These are phyloP conservation scores for Saxicola maurus DNA, from an alignment of 2,797 vertebrate genomes.

Conservation along the genomic window DNA sequence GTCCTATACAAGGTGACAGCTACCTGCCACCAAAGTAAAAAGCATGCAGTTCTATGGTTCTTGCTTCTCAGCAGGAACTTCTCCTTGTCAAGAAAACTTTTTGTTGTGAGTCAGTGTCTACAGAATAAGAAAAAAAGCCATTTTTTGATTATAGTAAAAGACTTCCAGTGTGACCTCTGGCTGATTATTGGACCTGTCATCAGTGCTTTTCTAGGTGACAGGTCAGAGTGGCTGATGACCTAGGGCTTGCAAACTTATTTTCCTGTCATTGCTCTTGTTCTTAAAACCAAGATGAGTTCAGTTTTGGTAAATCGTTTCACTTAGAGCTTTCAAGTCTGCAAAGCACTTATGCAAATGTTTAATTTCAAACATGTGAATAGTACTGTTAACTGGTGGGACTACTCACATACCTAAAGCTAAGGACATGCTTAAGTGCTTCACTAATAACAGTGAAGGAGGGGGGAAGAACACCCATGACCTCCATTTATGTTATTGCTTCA, in stretches of 20 bases:
- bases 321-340: not conserved
- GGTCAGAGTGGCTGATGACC: not conserved
- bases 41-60: not conserved
- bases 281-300: not conserved
- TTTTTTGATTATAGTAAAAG: not conserved
- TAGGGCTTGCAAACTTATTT: not conserved
- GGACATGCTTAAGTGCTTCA: conserved; percentile 20
- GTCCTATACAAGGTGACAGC: not conserved
- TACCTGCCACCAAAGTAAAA: not conserved
- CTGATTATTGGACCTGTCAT: not conserved
- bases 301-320: not conserved
- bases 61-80: not conserved
- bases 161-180: not conserved
- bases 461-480: conserved; percentile 40
- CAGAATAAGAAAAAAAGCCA: not conserved
- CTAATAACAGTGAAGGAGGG: conserved; percentile 39
- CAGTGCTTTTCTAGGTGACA: not conserved
- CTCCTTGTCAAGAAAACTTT: not conserved
- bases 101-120: not conserved
- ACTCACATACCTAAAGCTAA: conserved; percentile 3
- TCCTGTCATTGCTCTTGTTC: not conserved
- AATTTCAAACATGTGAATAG: conserved; percentile 30
- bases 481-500: conserved; percentile 36
- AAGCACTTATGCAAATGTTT: conserved; percentile 46
- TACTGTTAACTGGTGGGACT: conserved; percentile 23